Percentiles rank a stretch among this genome's conserved stretches.
These are phyloP conservation scores for Oreocharis arfaki DNA, from an alignment of 2,113 vertebrate genomes.

Conservation along the genomic window DNA sequence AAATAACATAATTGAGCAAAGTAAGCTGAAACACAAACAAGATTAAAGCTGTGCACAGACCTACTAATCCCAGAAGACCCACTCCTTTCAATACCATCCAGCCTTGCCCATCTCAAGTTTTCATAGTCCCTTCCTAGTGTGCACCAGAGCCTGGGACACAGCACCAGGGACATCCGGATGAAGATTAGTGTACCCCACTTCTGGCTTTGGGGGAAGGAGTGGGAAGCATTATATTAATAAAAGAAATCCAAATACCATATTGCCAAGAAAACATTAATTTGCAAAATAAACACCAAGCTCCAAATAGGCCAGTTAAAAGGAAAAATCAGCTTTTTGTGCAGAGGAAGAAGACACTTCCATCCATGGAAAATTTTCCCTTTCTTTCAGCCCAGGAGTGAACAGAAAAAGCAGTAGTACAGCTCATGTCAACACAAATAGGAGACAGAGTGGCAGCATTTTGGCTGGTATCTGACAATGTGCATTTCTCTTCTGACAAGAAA, in stretches of 20 bases:
- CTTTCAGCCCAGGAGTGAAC: background rate
- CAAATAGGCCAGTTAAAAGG: background rate
- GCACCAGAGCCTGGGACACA: background rate
- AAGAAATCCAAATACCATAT: background rate
- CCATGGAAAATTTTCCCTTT: background rate
- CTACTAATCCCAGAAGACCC: background rate
- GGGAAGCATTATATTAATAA: background rate
- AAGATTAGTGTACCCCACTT: background rate
- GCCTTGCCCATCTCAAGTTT: background rate
- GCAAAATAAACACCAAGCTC: background rate
- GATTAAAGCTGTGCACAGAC: accelerated
- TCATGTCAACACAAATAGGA: background rate
- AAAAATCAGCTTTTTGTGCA: background rate
- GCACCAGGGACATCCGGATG: background rate
- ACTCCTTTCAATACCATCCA: background rate
- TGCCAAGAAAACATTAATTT: background rate
- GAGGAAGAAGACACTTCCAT: background rate
- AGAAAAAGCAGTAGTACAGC: background rate
- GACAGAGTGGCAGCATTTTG: background rate
- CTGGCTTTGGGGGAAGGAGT: background rate
- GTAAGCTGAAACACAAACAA: background rate
- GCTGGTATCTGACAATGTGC: background rate
- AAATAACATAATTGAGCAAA: background rate
- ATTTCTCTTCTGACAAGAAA: background rate
- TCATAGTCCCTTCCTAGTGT: background rate